A percentile compares a stretch with the other conserved stretches of the same genome.
Conservation (phyloP, 2,888 invertebrate species). For the Hyposoter dolosus region DNA sequence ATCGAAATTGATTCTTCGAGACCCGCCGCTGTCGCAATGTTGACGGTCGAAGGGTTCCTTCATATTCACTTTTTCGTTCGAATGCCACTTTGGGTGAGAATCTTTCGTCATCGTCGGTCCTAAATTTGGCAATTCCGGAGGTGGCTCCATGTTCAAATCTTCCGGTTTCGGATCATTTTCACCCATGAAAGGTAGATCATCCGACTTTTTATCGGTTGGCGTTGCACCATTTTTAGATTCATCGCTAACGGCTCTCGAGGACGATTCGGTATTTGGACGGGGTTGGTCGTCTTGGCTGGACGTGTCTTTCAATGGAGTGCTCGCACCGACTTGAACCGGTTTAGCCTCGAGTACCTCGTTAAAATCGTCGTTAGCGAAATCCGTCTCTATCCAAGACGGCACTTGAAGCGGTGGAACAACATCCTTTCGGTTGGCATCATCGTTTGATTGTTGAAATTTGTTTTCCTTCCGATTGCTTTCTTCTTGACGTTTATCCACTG, state of each 20-base stretch:
- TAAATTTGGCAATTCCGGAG: slow-evolving; percentile 81
- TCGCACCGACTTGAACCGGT: slow-evolving; percentile 12
- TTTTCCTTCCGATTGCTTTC: slow-evolving; percentile 15
- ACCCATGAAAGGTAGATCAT: slow-evolving; percentile 81
- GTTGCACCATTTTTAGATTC: slow-evolving; percentile 15
- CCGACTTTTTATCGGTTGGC: slow-evolving; percentile 69
- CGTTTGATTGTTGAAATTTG: slow-evolving; percentile 7
- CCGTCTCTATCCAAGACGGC: slow-evolving; percentile 74
- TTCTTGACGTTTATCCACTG: slow-evolving; percentile 33
- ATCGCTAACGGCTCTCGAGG: slow-evolving; percentile 11
- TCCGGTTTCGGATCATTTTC: slow-evolving; percentile 82
- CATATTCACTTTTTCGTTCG: not conserved
- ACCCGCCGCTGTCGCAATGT: slow-evolving; percentile 12
- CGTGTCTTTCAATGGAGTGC: not conserved
- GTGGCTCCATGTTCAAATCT: slow-evolving; percentile 82
- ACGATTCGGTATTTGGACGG: not conserved
- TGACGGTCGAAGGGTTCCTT: slow-evolving; percentile 27
- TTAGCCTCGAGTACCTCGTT: slow-evolving; percentile 43
- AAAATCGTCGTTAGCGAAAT: slow-evolving; percentile 60
- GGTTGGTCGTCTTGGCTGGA: slow-evolving; percentile 38
- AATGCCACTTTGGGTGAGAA: slow-evolving; percentile 32
- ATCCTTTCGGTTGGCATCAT: slow-evolving; percentile 25
- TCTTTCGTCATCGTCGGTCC: slow-evolving; percentile 72
- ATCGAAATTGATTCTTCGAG: slow-evolving; percentile 59
- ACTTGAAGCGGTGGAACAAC: slow-evolving; percentile 72